Conservation (phyloP, 2,797 vertebrate species). For the Carcharodon carcharias region DNA sequence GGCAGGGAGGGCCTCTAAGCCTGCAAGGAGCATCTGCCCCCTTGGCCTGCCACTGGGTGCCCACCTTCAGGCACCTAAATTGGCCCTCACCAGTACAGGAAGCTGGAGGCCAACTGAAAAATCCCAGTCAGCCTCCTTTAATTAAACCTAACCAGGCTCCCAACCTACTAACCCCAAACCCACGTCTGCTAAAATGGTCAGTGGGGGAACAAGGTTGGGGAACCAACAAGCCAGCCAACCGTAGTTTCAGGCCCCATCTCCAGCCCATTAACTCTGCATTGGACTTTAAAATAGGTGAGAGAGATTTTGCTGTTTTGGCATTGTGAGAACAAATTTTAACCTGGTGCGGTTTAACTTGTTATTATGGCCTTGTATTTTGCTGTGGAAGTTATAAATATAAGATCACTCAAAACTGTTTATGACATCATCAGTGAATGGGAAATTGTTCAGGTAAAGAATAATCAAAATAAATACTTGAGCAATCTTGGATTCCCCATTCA, state of each 20-base stretch:
- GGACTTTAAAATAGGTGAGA: background rate
- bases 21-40: too few relatives aligned
- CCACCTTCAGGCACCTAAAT: background rate
- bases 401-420: background rate
- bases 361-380: background rate
- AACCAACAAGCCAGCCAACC: background rate
- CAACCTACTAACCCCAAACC: background rate
- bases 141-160: too few relatives aligned
- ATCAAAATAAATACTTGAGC: constrained; percentile 22
- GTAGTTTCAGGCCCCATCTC: too few relatives aligned
- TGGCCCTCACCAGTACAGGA: background rate
- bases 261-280: background rate
- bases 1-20: too few relatives aligned
- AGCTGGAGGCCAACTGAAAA: background rate
- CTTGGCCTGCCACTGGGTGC: background rate
- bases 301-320: background rate
- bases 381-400: background rate
- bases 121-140: too few relatives aligned
- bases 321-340: too few relatives aligned
- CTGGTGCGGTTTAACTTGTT: background rate
- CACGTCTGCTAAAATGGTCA: background rate
- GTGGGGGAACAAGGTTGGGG: background rate
- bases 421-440: background rate
- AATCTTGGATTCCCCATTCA: constrained; percentile 10
- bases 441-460: constrained; percentile 1